phyloP scores from a whole-genome alignment of 2,797 vertebrate genomes.

The Loriculus beryllinus region DNA sequence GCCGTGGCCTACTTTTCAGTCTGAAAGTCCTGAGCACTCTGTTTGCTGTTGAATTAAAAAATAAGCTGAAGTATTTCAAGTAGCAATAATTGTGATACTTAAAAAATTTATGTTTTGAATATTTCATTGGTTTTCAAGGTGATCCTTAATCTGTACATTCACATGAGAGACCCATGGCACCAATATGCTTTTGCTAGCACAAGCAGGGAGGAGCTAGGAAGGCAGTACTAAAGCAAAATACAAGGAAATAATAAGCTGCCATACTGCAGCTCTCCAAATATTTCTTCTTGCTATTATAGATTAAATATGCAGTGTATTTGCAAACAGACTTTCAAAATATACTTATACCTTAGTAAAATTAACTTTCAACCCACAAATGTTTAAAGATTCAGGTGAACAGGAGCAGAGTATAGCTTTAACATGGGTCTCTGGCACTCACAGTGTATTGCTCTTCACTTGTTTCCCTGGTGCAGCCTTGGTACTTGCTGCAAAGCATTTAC shows the following conservation, averaged over 20 bases:
- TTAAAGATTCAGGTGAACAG: neutral
- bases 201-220: neutral
- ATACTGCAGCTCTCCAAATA: neutral
- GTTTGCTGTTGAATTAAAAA: neutral
- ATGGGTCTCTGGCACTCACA: accelerated
- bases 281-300: neutral
- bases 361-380: neutral
- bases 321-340: neutral
- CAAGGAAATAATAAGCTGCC: neutral
- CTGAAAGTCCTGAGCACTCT: neutral
- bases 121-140: neutral
- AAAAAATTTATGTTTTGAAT: neutral
- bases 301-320: neutral
- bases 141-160: neutral
- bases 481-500: neutral
- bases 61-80: neutral
- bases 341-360: neutral
- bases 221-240: neutral
- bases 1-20: accelerated
- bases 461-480: neutral
- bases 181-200: neutral
- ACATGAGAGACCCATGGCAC: neutral
- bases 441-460: neutral
- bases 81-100: neutral
- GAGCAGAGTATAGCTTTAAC: neutral